Percentiles rank a stretch among this genome's conserved stretches.
phyloP scores from a whole-genome alignment of 2,797 vertebrate genomes.

The Spheniscus humboldti region DNA sequence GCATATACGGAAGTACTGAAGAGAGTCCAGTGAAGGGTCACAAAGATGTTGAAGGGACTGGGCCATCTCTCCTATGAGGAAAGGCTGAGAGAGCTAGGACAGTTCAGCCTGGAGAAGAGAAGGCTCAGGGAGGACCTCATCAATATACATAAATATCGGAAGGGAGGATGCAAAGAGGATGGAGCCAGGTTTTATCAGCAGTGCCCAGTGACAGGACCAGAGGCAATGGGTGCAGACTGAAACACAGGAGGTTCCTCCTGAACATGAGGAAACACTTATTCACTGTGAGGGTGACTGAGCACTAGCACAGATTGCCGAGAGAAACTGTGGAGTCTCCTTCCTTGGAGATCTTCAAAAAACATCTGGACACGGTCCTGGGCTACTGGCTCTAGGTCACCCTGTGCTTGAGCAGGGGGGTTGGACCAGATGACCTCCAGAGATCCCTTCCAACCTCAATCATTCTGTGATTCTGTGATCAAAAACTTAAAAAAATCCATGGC shows the following conservation, averaged over 20 bases:
- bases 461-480: not conserved
- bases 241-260: not conserved
- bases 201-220: not conserved
- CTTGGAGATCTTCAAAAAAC: not conserved
- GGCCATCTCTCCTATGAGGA: not conserved
- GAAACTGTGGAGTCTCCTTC: not conserved
- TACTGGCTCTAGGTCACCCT: not conserved
- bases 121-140: not conserved
- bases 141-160: not conserved
- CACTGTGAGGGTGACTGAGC: not conserved
- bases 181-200: not conserved
- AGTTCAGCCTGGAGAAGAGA: not conserved
- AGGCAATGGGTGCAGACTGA: not conserved
- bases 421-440: not conserved
- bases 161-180: not conserved
- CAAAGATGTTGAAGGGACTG: not conserved
- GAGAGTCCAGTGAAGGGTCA: not conserved
- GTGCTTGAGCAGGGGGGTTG: not conserved
- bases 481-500: not conserved
- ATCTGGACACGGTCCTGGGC: not conserved
- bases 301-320: not conserved
- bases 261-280: not conserved
- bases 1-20: not conserved
- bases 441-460: not conserved
- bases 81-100: not conserved